Evolutionary conservation across 1,140 invertebrate species (phyloP).

Genomic region (Achatina immaculata): DNA sequence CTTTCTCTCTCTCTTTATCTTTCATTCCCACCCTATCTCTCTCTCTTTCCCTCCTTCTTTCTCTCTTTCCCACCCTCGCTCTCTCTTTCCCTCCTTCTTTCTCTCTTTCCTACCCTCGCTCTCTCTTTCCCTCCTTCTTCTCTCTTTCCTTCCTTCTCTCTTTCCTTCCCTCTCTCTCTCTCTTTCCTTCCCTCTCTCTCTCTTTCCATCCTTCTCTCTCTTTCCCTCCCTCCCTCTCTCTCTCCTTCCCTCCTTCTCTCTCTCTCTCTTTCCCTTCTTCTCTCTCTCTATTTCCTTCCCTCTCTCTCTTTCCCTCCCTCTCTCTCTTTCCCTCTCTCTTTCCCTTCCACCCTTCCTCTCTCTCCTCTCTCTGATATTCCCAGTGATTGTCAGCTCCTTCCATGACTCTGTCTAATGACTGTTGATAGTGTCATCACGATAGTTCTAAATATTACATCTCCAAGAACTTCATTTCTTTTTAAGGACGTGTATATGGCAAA

Average conservation of each 20-base stretch:
- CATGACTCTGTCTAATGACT: too few species aligned
- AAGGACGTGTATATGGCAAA: too few species aligned
- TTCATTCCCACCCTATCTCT: not conserved
- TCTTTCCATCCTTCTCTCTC: not conserved
- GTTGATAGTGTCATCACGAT: too few species aligned
- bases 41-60: not conserved
- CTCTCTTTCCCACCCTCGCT: not conserved
- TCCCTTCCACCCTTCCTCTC: constrained; percentile 32
- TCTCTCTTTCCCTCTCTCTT: constrained; percentile 29
- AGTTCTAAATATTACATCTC: too few species aligned
- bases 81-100: not conserved
- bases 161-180: not conserved
- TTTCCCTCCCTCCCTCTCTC: constrained; percentile 19
- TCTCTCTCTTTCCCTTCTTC: constrained; percentile 34
- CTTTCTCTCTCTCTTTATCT: not conserved
- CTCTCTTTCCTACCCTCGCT: too few species aligned
- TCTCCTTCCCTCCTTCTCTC: constrained; percentile 27
- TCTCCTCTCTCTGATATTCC: too few species aligned
- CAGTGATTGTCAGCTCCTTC: too few species aligned
- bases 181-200: not conserved
- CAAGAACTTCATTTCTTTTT: too few species aligned
- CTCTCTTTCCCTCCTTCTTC: not conserved
- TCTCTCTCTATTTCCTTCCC: constrained; percentile 24
- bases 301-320: constrained; percentile 9
- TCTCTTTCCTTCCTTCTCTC: not conserved